phyloP scores from a whole-genome alignment of 2,113 vertebrate species.

The Scophthalmus maximus region DNA sequence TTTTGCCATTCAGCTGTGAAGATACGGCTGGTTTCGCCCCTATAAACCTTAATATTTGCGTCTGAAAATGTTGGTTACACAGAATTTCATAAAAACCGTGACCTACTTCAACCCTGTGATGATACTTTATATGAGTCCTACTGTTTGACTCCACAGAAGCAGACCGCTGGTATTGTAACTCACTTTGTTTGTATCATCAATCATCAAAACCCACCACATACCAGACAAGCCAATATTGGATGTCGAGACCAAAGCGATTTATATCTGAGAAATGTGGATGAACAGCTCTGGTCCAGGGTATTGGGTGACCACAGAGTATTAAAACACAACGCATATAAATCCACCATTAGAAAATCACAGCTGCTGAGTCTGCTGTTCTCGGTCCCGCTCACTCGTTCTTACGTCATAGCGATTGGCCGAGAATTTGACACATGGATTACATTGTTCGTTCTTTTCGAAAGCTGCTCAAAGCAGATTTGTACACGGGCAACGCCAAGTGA shows the following conservation, averaged over 20 bases:
- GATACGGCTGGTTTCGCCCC: neutral
- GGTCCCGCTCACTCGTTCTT: neutral
- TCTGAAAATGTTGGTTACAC: neutral
- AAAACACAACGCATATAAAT: constrained; percentile 67
- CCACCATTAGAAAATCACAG: constrained; percentile 49
- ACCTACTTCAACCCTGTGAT: constrained; percentile 27
- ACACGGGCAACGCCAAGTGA: constrained; percentile 7
- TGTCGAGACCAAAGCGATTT: constrained; percentile 60
- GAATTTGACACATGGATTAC: constrained; percentile 37
- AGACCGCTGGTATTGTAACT: constrained; percentile 44
- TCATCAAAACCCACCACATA: constrained; percentile 65
- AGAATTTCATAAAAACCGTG: constrained; percentile 18
- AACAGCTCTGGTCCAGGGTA: constrained; percentile 52
- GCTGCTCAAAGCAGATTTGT: constrained; percentile 35
- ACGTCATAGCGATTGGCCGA: constrained; percentile 12
- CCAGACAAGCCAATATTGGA: constrained; percentile 61
- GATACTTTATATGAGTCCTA: constrained; percentile 29
- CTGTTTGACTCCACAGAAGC: constrained; percentile 28
- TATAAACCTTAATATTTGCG: neutral
- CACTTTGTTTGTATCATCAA: constrained; percentile 66
- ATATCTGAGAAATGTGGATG: constrained; percentile 65
- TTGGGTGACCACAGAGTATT: constrained; percentile 72
- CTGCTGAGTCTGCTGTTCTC: constrained; percentile 64
- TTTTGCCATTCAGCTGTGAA: neutral
- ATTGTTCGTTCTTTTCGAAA: constrained; percentile 26